Evolutionary conservation across 2,888 invertebrate genomes (phyloP).

Genomic region (Mactromeris polynyma): DNA sequence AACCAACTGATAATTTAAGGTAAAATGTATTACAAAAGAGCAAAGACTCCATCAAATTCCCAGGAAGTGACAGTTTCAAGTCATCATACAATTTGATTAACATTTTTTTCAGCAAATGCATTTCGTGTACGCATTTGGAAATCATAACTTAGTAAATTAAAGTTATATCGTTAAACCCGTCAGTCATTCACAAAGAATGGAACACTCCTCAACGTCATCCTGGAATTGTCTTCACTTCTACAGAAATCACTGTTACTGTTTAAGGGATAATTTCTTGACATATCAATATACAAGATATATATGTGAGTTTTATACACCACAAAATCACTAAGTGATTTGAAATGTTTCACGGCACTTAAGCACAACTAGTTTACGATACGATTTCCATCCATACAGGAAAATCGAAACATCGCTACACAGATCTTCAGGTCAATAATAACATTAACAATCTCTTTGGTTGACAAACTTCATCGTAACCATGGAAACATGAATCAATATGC

Average conservation of each 20-base stretch:
- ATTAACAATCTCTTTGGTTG: neutral
- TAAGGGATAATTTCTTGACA: neutral
- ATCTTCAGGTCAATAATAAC: neutral
- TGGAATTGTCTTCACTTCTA: neutral
- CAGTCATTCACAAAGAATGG: neutral
- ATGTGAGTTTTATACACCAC: constrained; percentile 11
- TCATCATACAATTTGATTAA: neutral
- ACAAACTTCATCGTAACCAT: neutral
- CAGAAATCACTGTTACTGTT: neutral
- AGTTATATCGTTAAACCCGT: neutral
- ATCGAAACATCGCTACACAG: neutral
- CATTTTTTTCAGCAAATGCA: neutral
- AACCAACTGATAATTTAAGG: constrained; percentile 38
- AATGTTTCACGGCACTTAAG: constrained; percentile 6
- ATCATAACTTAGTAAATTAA: neutral
- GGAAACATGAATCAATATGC: neutral
- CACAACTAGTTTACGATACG: neutral
- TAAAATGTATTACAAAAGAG: neutral
- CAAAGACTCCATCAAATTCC: neutral
- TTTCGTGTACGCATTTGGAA: neutral
- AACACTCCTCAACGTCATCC: neutral
- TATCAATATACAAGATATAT: neutral
- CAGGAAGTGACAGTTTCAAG: neutral
- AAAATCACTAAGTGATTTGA: constrained; percentile 1
- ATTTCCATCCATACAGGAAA: neutral